Evolutionary conservation across 2,113 vertebrate species (phyloP).

Genomic region (Lophotis ruficrista): DNA sequence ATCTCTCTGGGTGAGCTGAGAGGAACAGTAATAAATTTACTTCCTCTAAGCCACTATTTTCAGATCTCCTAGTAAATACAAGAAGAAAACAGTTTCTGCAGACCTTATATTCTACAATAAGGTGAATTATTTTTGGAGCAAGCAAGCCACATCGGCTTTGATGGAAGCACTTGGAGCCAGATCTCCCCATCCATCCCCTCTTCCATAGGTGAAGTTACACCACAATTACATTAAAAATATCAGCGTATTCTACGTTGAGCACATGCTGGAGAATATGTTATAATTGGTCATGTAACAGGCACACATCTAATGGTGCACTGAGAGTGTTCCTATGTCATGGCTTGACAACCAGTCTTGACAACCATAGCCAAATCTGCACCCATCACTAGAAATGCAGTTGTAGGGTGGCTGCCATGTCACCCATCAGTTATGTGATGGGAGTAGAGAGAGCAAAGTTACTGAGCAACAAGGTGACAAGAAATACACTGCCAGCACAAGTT

Average conservation of each 20-base stretch:
- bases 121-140: neutral
- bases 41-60: neutral
- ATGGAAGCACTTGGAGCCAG: neutral
- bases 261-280: rapidly evolving
- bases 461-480: neutral
- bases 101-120: neutral
- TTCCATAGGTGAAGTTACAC: neutral
- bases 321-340: neutral
- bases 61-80: neutral
- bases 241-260: neutral
- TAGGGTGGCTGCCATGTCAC: neutral
- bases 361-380: neutral
- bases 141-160: neutral
- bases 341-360: neutral
- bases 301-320: neutral
- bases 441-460: neutral
- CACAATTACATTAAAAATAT: neutral
- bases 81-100: neutral
- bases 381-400: neutral
- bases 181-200: neutral
- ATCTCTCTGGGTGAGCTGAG: neutral
- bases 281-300: neutral
- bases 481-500: neutral
- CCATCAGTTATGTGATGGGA: neutral
- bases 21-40: neutral